A percentile compares a stretch with the other conserved stretches of the same genome.
These are phyloP conservation scores for Bucco capensis DNA, from an alignment of 2,113 vertebrate species.

Conservation along the genomic window DNA sequence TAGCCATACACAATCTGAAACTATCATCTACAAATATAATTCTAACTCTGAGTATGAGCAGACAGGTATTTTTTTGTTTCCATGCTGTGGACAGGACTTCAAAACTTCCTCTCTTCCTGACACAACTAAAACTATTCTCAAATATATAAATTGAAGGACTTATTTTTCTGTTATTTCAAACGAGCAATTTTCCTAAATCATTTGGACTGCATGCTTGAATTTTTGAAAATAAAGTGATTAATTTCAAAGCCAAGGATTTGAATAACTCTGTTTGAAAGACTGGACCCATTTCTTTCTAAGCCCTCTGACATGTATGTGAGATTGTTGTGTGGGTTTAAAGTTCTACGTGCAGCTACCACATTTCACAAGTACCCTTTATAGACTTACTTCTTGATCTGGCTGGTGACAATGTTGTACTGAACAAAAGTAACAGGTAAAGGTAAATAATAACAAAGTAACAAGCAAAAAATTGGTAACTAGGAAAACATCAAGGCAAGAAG, in stretches of 20 bases:
- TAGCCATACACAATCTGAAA: no score
- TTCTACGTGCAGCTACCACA: neutral
- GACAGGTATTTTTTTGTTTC: neutral
- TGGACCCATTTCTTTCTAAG: no score
- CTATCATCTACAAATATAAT: neutral
- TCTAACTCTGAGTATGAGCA: neutral
- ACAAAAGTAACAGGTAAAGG: neutral
- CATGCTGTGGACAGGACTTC: neutral
- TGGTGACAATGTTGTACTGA: neutral
- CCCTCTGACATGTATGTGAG: neutral
- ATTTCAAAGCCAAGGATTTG: neutral
- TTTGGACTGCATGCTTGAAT: neutral
- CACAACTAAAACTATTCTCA: neutral
- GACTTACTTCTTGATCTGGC: neutral
- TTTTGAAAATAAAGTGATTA: neutral
- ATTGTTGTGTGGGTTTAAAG: neutral
- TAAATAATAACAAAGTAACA: neutral
- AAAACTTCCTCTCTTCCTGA: neutral
- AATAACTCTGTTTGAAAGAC: no score
- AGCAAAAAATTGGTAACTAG: neutral
- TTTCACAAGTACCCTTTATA: neutral
- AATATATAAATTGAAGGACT: neutral
- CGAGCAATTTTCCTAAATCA: neutral
- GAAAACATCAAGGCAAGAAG: neutral
- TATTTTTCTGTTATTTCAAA: neutral